Evolutionary conservation across 2,113 vertebrate genomes (phyloP), one percentile per base, ranked within the genome.

Genomic region (Pampusana beccarii): DNA sequence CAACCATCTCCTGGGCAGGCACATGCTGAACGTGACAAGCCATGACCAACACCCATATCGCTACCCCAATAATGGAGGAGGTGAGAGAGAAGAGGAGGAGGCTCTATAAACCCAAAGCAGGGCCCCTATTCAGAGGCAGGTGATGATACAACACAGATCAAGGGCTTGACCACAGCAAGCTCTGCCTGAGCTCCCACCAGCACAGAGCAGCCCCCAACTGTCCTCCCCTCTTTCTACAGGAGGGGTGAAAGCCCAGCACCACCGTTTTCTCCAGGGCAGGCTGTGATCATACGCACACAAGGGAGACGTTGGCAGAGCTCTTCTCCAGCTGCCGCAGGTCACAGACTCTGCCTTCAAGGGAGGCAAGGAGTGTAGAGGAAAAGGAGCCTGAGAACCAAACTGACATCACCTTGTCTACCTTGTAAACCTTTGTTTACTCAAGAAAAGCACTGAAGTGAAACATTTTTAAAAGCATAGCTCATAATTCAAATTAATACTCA

Each of bases 211-310:
- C 5, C 13, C 58, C 75, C 18, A 62, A 21, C n/a, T 17, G 23
- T 26, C 34, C 44, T 60, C 38, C 33, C 38, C 13, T 2, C 7
- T 21, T 6, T 36, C 84, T 9, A 20, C 21, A 61, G 56, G 58
- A 34, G 3, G 28, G 60, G 9, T 40, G 19, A 29, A 70, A 62
- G 51, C 23, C 42, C 77, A 81, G 84, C 61, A 28, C 17, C 57
- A 5, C 78, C 12, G 28, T 44, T 33, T 48, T 40, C 69, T 71
- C n/a, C 73, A 81, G 34, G 50, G 36, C 0, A 62, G 29, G 73
- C 31, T 14, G 29, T n/a, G 67, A 1, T 77, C 1, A 0, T 13
- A 48, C 0, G 0, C 0, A 2, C 57, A 50, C 33, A 34, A 46
- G 53, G 69, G 48, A 94, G 78, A 46, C 3, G 3, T n/a, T 86